Evolutionary conservation across 2,797 vertebrate genomes (phyloP).

Genomic region (Helarctos malayanus): DNA sequence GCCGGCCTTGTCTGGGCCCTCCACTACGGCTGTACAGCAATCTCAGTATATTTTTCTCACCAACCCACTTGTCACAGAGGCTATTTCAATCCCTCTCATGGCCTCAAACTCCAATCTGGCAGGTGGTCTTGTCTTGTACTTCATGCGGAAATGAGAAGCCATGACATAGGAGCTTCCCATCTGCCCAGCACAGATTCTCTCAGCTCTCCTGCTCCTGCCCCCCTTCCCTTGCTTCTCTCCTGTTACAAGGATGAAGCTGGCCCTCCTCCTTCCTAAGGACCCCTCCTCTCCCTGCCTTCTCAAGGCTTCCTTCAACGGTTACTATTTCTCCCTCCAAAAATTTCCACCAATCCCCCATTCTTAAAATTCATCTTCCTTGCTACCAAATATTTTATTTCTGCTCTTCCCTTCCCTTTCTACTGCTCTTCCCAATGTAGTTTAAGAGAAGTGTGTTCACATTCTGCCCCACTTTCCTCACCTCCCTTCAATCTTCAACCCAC

Average conservation of each 20-base stretch:
- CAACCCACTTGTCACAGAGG: not conserved
- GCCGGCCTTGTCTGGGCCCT: not conserved
- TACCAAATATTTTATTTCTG: not conserved
- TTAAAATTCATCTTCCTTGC: not conserved
- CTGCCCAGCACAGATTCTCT: too few species aligned
- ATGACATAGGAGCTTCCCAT: not conserved
- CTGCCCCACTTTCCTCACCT: not conserved
- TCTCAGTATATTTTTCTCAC: too few species aligned
- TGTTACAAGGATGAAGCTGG: not conserved
- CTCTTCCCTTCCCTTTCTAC: not conserved
- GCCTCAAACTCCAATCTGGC: not conserved
- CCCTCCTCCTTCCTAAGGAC: not conserved
- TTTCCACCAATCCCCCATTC: not conserved
- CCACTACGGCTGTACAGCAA: not conserved
- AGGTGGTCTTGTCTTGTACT: not conserved
- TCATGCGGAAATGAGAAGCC: not conserved
- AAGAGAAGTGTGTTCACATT: rapidly evolving
- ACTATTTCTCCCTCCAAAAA: not conserved
- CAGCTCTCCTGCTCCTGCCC: rapidly evolving
- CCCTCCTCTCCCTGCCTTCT: not conserved
- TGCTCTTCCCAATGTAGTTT: not conserved
- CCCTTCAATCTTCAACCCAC: not conserved
- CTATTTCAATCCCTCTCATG: not conserved
- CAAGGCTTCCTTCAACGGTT: not conserved
- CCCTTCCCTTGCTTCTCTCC: not conserved